Conservation (phyloP, 30 jellyfish, hydroid and myxozoan genomes). For the Cassiopea andromeda region DNA sequence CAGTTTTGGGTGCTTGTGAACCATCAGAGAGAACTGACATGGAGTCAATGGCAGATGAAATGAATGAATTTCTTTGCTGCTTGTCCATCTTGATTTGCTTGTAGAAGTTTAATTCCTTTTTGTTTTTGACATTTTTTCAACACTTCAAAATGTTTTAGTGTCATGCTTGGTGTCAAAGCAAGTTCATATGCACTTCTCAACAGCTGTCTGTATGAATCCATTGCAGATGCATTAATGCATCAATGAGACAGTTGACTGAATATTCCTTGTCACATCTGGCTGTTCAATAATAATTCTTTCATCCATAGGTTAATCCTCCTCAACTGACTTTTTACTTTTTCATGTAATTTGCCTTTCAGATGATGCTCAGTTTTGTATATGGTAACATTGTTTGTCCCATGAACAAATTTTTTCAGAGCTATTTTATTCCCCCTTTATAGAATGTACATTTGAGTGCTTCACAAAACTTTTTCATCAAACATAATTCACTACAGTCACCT, state of each 20-base stretch:
- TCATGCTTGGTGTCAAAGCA: constrained; percentile 58
- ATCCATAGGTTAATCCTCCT: constrained; percentile 20
- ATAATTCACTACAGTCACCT: constrained; percentile 13
- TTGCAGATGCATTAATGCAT: constrained; percentile 36
- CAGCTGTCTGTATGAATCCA: constrained; percentile 49
- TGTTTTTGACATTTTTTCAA: constrained; percentile 50
- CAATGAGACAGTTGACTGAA: constrained; percentile 30
- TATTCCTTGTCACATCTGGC: constrained; percentile 28
- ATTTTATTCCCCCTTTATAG: constrained; percentile 25
- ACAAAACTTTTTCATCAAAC: constrained; percentile 15
- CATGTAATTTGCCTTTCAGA: constrained; percentile 26
- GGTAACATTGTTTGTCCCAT: constrained; percentile 32
- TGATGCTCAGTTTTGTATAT: constrained; percentile 20
- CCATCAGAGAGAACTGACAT: constrained; percentile 57
- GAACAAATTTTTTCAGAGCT: constrained; percentile 10
- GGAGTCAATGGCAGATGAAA: constrained; percentile 38
- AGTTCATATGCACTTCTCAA: constrained; percentile 55
- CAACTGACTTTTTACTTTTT: constrained; percentile 10
- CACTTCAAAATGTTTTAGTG: constrained; percentile 45
- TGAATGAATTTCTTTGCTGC: constrained; percentile 43
- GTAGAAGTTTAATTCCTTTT: constrained; percentile 31
- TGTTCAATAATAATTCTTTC: constrained; percentile 11
- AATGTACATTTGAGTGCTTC: constrained; percentile 7
- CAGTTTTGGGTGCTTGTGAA: constrained; percentile 51
- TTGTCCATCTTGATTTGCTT: constrained; percentile 47